A percentile compares a stretch with the other conserved stretches of the same genome.
These are phyloP conservation scores for Muscina levida DNA, from an alignment of 2,888 invertebrate genomes.

Conservation along the genomic window DNA sequence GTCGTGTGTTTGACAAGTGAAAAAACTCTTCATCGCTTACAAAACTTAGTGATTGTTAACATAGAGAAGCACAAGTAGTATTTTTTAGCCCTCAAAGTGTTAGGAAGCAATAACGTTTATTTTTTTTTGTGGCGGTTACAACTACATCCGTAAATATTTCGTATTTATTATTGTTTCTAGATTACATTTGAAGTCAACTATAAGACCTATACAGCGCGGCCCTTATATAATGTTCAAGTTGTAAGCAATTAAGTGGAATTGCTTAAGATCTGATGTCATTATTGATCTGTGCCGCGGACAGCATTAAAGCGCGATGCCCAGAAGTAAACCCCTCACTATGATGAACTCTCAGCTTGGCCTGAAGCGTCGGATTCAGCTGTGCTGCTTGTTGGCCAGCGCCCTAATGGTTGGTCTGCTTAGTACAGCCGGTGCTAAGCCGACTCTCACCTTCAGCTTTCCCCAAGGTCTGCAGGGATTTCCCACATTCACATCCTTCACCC, in stretches of 20 bases:
- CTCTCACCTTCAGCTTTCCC: conserved; percentile 76
- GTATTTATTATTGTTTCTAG: no score
- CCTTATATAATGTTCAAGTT: neutral
- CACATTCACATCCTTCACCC: conserved; percentile 78
- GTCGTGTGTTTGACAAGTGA: no score
- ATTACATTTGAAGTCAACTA: no score
- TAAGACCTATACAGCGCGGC: no score
- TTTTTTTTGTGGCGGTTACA: no score
- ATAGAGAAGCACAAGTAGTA: no score
- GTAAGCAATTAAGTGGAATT: neutral
- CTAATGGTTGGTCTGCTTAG: conserved; percentile 74
- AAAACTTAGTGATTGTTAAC: no score
- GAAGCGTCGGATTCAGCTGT: conserved; percentile 72
- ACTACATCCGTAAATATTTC: no score
- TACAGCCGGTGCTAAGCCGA: conserved; percentile 78
- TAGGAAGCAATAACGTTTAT: no score
- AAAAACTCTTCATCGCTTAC: no score
- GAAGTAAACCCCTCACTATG: conserved; percentile 9
- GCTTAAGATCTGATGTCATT: conserved; percentile 5
- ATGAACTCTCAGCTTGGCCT: conserved; percentile 45
- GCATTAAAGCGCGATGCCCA: neutral
- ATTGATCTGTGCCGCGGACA: neutral
- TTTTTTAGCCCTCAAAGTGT: no score
- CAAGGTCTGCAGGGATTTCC: conserved; percentile 77
- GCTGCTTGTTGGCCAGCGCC: conserved; percentile 72